Evolutionary conservation across 2,113 vertebrate species (phyloP), one percentile per base, ranked within the genome.

Genomic region (Carlito syrichta): DNA sequence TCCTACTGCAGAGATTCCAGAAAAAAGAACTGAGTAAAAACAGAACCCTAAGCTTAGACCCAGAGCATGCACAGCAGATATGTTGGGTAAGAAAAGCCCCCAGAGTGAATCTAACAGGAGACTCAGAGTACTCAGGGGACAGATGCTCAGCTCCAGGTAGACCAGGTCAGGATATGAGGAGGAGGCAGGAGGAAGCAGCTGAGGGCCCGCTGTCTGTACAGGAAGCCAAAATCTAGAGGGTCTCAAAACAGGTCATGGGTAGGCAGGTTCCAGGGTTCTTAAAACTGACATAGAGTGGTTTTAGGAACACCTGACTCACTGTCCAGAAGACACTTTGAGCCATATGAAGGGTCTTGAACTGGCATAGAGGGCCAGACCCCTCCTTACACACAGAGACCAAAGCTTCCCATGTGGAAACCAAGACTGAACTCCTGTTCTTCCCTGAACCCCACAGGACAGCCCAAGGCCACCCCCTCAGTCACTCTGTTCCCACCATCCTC

Each of bases 1-100:
- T n/a, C n/a, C n/a, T n/a, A n/a, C n/a, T n/a, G n/a, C n/a, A n/a
- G 62, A 79, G 27, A 16, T 2, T 63, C 27, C 43, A 71, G n/a
- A 25, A 45, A 43, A 32, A 4, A 40, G 7, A 38, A 30, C 22
- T 16, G 23, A 40, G 20, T 63, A 4, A 17, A 68, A 60, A 69
- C 1, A 4, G 20, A 27, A 8, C 3, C 1, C 14, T 38, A 12
- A 14, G 0, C 1, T 9, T 22, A 35, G 2, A 17, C 3, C 0
- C 6, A n/a, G 30, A 13, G 8, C n/a, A 19, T 4, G 27, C 10
- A 60, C 27, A n/a, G 11, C 25, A 78, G 13, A 54, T 3, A 1
- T 3, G 12, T 62, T 30, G 73, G 11, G 16, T 45, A 25, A 58
- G 13, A 85, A 63, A 11, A 17, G 27, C 32, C 6, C 8, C 58